These are phyloP conservation scores for Calvadosia cruxmelitensis DNA, from an alignment of 30 jellyfish, hydroid and myxozoan species.

Conservation along the genomic window DNA sequence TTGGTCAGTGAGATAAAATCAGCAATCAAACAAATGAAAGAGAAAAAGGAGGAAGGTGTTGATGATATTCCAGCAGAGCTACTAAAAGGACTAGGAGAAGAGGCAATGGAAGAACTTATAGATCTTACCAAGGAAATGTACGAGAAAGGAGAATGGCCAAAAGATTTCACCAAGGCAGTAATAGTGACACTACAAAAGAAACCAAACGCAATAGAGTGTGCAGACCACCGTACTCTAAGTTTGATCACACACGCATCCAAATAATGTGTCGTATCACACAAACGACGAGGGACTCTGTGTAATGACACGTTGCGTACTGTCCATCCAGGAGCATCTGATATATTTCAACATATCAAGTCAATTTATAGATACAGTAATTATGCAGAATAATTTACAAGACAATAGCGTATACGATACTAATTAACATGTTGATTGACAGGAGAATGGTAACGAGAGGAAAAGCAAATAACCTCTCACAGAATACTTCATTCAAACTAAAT, in stretches of 20 bases:
- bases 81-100: conserved; percentile 5
- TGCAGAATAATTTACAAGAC: too few species aligned
- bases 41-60: conserved; percentile 9
- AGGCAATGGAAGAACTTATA: neutral
- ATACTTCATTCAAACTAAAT: too few species aligned
- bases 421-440: too few species aligned
- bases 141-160: conserved; percentile 4
- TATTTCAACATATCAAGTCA: too few species aligned
- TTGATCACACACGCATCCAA: conserved; percentile 14
- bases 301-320: too few species aligned
- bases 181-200: conserved; percentile 13
- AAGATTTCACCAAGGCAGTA: conserved; percentile 2
- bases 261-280: too few species aligned
- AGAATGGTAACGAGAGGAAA: too few species aligned
- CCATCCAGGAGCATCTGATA: too few species aligned
- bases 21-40: conserved; percentile 1
- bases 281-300: too few species aligned
- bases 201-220: conserved; percentile 11
- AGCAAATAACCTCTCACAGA: too few species aligned
- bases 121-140: conserved; percentile 5
- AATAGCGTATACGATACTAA: too few species aligned
- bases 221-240: conserved; percentile 14
- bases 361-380: too few species aligned
- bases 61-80: neutral
- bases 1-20: neutral